Percentiles rank a stretch among this genome's conserved stretches.
phyloP scores from a whole-genome alignment of 1,140 invertebrate genomes.

The Heliconius nattereri region DNA sequence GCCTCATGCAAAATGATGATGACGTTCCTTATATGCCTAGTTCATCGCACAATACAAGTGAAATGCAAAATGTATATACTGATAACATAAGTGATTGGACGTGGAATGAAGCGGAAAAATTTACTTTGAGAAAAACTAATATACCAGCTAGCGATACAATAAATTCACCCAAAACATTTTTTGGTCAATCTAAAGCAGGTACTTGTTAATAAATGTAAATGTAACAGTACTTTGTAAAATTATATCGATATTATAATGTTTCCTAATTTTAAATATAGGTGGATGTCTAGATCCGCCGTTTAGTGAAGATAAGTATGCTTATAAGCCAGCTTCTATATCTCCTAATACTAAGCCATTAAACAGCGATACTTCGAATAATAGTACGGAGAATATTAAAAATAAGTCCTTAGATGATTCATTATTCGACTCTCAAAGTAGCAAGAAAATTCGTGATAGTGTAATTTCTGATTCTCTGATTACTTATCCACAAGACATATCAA shows the following conservation, averaged over 20 bases:
- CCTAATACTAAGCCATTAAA: background rate
- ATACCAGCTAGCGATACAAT: conserved; percentile 17
- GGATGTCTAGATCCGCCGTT: conserved; percentile 73
- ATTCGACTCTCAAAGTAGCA: background rate
- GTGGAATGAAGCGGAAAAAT: conserved; percentile 33
- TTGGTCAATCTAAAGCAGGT: conserved; percentile 74
- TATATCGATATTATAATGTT: background rate
- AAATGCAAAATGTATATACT: conserved; percentile 12
- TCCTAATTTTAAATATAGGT: conserved; percentile 44
- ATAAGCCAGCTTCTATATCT: conserved; percentile 35
- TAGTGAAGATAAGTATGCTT: conserved; percentile 66
- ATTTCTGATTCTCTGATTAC: conserved; percentile 3
- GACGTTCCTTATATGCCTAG: conserved; percentile 51
- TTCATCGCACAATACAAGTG: conserved; percentile 22
- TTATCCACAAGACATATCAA: background rate
- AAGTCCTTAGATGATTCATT: background rate
- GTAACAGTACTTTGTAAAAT: background rate
- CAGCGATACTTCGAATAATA: background rate
- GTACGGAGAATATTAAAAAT: background rate
- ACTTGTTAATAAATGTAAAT: conserved; percentile 14
- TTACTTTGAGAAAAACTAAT: conserved; percentile 45
- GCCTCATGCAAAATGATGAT: conserved; percentile 49
- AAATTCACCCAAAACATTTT: conserved; percentile 47
- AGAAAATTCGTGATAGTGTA: background rate
- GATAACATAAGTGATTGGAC: conserved; percentile 29